Evolutionary conservation across 2,113 vertebrate genomes (phyloP).

Genomic region (Chauna torquata): DNA sequence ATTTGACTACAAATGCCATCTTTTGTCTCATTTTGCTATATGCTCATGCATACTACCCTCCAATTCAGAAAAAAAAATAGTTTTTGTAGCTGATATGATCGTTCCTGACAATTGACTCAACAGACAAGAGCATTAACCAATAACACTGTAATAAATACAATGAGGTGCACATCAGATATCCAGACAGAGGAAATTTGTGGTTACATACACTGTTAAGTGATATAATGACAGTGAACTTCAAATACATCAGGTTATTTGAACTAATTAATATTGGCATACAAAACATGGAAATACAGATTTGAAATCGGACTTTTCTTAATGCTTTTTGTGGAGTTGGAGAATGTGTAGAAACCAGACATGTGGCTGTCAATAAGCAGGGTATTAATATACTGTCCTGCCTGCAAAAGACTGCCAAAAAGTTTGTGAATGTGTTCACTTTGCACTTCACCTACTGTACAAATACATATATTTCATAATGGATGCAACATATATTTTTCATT

Average conservation of each 20-base stretch:
- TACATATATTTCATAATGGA: neutral
- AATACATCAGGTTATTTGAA: neutral
- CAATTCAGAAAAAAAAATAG: neutral
- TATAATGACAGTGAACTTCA: conserved; percentile 32
- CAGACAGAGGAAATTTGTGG: neutral
- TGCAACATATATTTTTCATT: neutral
- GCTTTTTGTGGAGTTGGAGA: neutral
- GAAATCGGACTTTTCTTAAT: neutral
- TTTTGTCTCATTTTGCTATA: neutral
- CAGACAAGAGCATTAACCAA: conserved; percentile 40
- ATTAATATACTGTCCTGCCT: neutral
- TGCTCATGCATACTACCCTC: neutral
- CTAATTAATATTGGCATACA: neutral
- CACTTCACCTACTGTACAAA: neutral
- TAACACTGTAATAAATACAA: conserved; percentile 32
- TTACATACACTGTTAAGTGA: neutral
- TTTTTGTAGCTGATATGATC: neutral
- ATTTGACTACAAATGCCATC: neutral
- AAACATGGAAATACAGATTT: neutral
- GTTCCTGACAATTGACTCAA: neutral
- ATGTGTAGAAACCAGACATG: neutral
- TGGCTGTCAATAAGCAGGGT: neutral
- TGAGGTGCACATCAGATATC: neutral
- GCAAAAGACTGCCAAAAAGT: neutral
- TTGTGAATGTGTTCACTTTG: neutral